A percentile compares a stretch with the other conserved stretches of the same genome.
phyloP scores from a whole-genome alignment of 2,113 vertebrate genomes.

The Sceloporus undulatus region DNA sequence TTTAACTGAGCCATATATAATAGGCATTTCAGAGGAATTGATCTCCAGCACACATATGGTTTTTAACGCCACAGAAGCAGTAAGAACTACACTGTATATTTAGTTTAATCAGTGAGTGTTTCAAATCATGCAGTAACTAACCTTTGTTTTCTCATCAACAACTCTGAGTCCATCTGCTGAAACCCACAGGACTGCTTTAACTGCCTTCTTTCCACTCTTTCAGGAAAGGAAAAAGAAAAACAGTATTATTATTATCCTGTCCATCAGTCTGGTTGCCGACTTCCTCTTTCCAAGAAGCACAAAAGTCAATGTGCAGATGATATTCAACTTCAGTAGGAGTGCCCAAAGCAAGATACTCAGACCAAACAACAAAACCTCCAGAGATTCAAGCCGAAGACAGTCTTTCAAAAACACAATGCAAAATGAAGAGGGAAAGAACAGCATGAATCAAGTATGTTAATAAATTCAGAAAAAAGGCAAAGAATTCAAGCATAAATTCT shows the following conservation, averaged over 20 bases:
- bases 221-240: conserved; percentile 51
- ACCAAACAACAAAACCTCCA: conserved; percentile 79
- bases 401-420: conserved; percentile 73
- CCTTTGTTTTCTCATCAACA: conserved; percentile 99
- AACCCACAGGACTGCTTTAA: conserved; percentile 96
- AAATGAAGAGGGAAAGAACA: conserved; percentile 59
- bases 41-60: not conserved
- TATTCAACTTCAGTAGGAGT: conserved; percentile 75
- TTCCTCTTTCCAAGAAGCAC: conserved; percentile 73
- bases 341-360: conserved; percentile 80
- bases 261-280: conserved; percentile 45
- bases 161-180: conserved; percentile 97
- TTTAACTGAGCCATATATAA: not conserved
- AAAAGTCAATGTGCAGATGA: conserved; percentile 73
- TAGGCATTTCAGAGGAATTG: not conserved
- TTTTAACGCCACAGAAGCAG: not conserved
- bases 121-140: conserved; percentile 71
- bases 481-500: conserved; percentile 76
- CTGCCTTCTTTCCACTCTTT: conserved; percentile 96
- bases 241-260: conserved; percentile 52
- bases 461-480: conserved; percentile 72
- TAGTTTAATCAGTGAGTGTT: not conserved
- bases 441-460: conserved; percentile 70
- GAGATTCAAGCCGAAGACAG: conserved; percentile 78
- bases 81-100: not conserved